Evolutionary conservation across 2,888 invertebrate genomes (phyloP).

Genomic region (Adelognathus sp.): DNA sequence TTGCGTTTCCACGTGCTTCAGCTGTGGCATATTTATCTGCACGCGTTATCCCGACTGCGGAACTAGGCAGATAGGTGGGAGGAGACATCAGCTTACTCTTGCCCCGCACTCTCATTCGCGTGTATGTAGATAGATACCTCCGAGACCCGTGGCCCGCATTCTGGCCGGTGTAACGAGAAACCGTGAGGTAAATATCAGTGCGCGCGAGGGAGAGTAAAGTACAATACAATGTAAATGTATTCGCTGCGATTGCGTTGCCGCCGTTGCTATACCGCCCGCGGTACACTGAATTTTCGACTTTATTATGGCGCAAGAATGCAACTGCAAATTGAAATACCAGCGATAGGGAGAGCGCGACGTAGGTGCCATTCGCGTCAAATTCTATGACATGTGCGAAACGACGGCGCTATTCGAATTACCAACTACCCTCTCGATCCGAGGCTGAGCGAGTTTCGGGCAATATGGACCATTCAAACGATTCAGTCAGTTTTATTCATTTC

Average conservation of each 20-base stretch:
- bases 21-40: not conserved
- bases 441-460: too few species aligned
- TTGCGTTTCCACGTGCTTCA: slow-evolving; percentile 22
- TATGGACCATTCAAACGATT: too few species aligned
- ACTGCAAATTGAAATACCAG: slow-evolving; percentile 69
- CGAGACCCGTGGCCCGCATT: slow-evolving; percentile 8
- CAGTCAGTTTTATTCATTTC: too few species aligned
- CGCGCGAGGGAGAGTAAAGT: slow-evolving; percentile 57
- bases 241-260: slow-evolving; percentile 62
- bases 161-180: slow-evolving; percentile 49
- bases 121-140: not conserved
- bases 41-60: not conserved
- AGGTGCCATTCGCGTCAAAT: slow-evolving; percentile 48
- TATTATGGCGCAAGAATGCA: slow-evolving; percentile 55
- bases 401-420: not conserved
- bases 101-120: not conserved
- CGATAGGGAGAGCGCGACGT: slow-evolving; percentile 4
- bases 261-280: not conserved
- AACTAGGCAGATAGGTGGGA: not conserved
- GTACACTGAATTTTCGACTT: slow-evolving; percentile 54
- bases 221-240: slow-evolving; percentile 63
- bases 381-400: slow-evolving; percentile 45
- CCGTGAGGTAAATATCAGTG: slow-evolving; percentile 63
- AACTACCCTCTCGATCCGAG: not conserved
- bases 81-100: slow-evolving; percentile 6